Conservation (phyloP, 1,140 invertebrate genomes). For the Helicoverpa armigera region DNA sequence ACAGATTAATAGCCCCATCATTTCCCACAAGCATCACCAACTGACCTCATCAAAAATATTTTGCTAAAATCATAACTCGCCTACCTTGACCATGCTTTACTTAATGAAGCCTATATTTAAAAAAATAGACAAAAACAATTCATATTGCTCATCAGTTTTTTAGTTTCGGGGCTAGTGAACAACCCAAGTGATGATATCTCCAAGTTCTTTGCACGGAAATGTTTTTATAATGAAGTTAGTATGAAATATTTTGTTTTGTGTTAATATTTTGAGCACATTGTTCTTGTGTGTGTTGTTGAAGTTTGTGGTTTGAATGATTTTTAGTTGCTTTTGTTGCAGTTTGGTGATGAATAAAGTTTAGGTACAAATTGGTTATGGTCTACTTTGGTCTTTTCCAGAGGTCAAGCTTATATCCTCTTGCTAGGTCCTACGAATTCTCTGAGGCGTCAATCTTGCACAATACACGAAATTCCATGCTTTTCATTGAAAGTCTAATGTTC, state of each 20-base stretch:
- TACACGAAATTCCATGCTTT: too few species aligned
- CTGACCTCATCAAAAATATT: constrained; percentile 22
- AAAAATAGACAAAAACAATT: constrained; percentile 55
- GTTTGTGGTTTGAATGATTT: background rate
- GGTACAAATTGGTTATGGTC: too few species aligned
- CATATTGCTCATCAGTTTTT: constrained; percentile 29
- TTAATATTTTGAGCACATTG: constrained; percentile 19
- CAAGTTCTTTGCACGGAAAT: constrained; percentile 69
- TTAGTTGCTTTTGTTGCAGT: background rate
- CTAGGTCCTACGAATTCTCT: too few species aligned
- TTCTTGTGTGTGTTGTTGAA: background rate
- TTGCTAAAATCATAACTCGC: constrained; percentile 20
- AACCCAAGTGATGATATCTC: constrained; percentile 59
- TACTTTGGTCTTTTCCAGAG: background rate
- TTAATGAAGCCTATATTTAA: constrained; percentile 52
- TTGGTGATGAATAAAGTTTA: too few species aligned
- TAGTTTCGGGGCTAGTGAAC: constrained; percentile 57
- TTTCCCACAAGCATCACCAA: constrained; percentile 2
- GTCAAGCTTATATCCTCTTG: background rate
- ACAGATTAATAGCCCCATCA: background rate
- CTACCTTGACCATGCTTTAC: constrained; percentile 51
- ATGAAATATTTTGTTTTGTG: constrained; percentile 32
- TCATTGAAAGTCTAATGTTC: too few species aligned
- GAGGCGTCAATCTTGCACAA: too few species aligned
- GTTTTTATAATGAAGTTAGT: constrained; percentile 52